Evolutionary conservation across 2,888 invertebrate species (phyloP), one percentile per base, ranked within the genome.

Genomic region (Coremacera marginata): DNA sequence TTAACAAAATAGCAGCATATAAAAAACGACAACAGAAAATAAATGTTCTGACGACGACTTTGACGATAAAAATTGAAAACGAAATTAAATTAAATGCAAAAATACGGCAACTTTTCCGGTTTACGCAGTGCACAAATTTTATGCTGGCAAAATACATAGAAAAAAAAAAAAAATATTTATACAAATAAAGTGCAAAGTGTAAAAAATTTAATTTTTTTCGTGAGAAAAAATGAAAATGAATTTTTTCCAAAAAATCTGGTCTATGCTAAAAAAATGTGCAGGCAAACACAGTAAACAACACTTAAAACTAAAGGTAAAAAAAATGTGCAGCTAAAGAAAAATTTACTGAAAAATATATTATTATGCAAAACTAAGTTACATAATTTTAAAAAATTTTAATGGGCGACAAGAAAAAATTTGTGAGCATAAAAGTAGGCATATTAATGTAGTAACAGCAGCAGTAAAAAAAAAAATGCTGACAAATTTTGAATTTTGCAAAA

Each of bases 101-200:
- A 55, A 27, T 70, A 31, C 49, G 62, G 72, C 62, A 65, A 63
- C 65, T 73, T 73, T 73, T 63, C 73, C 73, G 73, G 73, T 51
- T 65, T 73, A n/a, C 31, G 25, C 31, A 49, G 27, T 22, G 55
- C 19, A n/a, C 55, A 11, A 55, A 70, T 31, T 55, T n/a, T 55
- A 44, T 44, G 44, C 44, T 44, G 1, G 11, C 44, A 44, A 44
- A 44, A 44, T 44, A 44, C 11, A 11, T 44, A 44, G 44, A 44
- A 22, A 22, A 22, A 22, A 27, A 27, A 11, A 60, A 27, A 65
- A n/a, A 27, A n/a, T 19, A 44, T 68, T 16, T 16, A 68, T 16
- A 52, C 5, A 27, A 22, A 27, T 49, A 31, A 52, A 37, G 19
- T 31, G 55, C 19, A 52, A 70, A 34, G 51, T 70, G 27, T 11